Percentiles rank a stretch among this genome's conserved stretches.
These are phyloP conservation scores for Ascaphus truei DNA, from an alignment of 2,113 vertebrate species.

Conservation along the genomic window DNA sequence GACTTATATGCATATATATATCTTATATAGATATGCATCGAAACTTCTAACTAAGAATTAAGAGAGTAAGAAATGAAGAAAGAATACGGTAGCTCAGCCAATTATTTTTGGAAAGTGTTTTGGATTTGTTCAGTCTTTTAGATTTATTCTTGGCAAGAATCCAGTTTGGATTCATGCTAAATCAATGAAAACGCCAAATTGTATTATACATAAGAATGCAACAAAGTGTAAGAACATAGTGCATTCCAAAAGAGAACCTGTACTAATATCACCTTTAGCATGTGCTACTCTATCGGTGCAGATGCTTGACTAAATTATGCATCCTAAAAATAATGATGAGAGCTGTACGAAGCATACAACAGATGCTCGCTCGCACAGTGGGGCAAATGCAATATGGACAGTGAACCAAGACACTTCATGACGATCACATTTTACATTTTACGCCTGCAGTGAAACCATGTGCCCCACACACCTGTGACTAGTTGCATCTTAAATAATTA, in stretches of 20 bases:
- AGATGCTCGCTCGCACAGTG: conserved; percentile 15
- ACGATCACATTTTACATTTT: conserved; percentile 7
- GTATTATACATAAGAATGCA: not conserved
- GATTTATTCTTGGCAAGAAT: not conserved
- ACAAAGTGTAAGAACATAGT: not conserved
- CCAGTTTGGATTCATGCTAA: not conserved
- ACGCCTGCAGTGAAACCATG: conserved; percentile 12
- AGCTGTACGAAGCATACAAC: not conserved
- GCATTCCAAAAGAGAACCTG: not conserved
- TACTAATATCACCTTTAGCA: conserved; percentile 13
- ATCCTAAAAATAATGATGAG: not conserved
- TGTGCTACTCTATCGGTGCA: conserved; percentile 1
- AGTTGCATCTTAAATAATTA: not conserved
- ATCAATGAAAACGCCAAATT: conserved; percentile 17
- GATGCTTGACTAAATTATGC: conserved; percentile 16
- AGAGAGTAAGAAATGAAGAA: no score
- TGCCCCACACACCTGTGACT: conserved; percentile 9
- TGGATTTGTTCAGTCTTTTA: not conserved
- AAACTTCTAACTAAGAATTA: no score
- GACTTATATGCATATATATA: no score
- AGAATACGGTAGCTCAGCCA: no score
- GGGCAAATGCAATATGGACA: conserved; percentile 10
- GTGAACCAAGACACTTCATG: conserved; percentile 7
- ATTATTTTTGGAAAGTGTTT: not conserved
- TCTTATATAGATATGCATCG: no score